phyloP scores from a whole-genome alignment of 2,888 invertebrate genomes.

The Clostera curtula region DNA sequence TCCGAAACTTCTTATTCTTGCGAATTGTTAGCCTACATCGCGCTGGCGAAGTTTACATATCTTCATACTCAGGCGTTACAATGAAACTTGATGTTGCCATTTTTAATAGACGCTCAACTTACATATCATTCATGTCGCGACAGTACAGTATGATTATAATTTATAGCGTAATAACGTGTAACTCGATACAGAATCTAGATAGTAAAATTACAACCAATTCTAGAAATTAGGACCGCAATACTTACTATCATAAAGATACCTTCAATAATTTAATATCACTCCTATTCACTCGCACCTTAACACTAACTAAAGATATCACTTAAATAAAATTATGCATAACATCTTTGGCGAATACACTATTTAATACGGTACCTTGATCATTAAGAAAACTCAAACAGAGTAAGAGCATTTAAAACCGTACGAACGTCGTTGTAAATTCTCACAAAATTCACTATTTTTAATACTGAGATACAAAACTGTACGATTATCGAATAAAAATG shows the following conservation, averaged over 20 bases:
- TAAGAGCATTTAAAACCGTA: constrained; percentile 42
- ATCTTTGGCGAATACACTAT: constrained; percentile 74
- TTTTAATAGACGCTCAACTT: too few species aligned
- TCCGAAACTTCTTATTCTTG: too few species aligned
- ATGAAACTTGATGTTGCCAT: too few species aligned
- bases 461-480: constrained; percentile 61
- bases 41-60: too few species aligned
- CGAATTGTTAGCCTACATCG: too few species aligned
- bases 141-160: too few species aligned
- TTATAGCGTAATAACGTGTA: too few species aligned
- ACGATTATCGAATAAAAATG: constrained; percentile 41
- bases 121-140: too few species aligned
- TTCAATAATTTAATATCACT: constrained; percentile 11
- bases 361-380: constrained; percentile 56
- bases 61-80: too few species aligned
- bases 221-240: not conserved
- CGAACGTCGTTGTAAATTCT: constrained; percentile 68
- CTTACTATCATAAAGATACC: constrained; percentile 7
- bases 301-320: constrained; percentile 35
- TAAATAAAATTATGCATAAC: constrained; percentile 67
- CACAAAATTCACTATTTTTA: constrained; percentile 62
- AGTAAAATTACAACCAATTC: too few species aligned
- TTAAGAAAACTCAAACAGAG: constrained; percentile 31
- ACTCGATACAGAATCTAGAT: too few species aligned
- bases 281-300: constrained; percentile 30